Base-by-base conservation (phyloP, 1,140 invertebrate species). In the Mamestra configurata region DNA sequence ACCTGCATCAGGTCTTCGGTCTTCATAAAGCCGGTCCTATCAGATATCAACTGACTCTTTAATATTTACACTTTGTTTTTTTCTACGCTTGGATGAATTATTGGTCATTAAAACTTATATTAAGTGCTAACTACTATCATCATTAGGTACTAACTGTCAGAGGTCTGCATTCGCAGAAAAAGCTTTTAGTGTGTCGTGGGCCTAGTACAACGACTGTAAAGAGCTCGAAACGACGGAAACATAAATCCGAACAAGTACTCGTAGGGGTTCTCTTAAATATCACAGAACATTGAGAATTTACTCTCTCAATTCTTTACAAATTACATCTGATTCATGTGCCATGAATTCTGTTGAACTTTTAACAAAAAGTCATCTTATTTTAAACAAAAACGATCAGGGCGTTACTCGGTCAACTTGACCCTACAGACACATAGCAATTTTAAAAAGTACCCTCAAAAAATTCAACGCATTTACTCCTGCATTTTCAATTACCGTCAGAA, bases 401-500 rank as follows among this genome's bases (percentile, higher is more conserved):
- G 73, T 76, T 49, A 64, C 73, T 40, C 24, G 73, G 55, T 76
- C 73, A 76, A 76, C 73, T 76, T 76, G 73, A 76, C 73, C 73
- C 40, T 40, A 49, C 55, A 77, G 61, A 61, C 61, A 70, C 78
- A 37, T 77, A 80, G 73, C 71, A 77, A 80, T 75, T 80, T 76
- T 77, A 40, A 73, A 77, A 76, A 80, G 72, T 80, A 77, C 51
- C 77, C 27, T 61, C 22, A 43, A 40, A 76, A 80, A 66, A 31
- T n/a, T 75, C 20, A 75, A 53, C 49, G 53, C 51, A 22, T 61
- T 76, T 71, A 53, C 18, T 66, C 59, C 55, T 68, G 40, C 37
- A 35, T 70, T 80, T 80, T 80, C 79, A 80, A 80, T 80, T 80
- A 80, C 24, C 72, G 53, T 59, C 61, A 49, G 49, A 20, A 46